Evolutionary conservation across 2,113 vertebrate genomes (phyloP).

Genomic region (Aplodontia rufa): DNA sequence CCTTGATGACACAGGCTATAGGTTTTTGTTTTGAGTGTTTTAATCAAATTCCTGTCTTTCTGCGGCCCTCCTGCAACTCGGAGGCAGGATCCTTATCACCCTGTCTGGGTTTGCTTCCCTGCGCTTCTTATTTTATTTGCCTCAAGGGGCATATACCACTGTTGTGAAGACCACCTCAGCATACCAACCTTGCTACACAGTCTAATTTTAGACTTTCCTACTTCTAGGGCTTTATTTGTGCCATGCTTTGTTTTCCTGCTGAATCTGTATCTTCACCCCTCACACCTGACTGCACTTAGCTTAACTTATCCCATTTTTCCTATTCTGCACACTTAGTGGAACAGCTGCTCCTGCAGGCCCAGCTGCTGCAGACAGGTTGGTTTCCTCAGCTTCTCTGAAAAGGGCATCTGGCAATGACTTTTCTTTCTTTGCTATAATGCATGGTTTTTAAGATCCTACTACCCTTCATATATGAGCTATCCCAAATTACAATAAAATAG

Average conservation of each 20-base stretch:
- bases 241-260: neutral
- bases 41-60: neutral
- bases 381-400: neutral
- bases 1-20: neutral
- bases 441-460: neutral
- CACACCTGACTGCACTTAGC: neutral
- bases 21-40: neutral
- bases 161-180: neutral
- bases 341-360: neutral
- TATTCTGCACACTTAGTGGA: neutral
- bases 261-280: neutral
- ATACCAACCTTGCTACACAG: neutral
- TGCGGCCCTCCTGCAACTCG: neutral
- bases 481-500: neutral
- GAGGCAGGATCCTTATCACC: neutral
- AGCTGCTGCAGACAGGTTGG: neutral
- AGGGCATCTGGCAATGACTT: neutral
- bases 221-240: neutral
- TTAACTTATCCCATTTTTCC: neutral
- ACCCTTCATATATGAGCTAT: neutral
- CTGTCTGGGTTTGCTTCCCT: neutral
- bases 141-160: fast-evolving
- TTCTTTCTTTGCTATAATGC: neutral
- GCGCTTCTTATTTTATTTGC: neutral
- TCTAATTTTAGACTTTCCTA: neutral